Evolutionary conservation across 2,113 vertebrate species (phyloP), one percentile per base, ranked within the genome.

Genomic region (Rhinopithecus roxellana): DNA sequence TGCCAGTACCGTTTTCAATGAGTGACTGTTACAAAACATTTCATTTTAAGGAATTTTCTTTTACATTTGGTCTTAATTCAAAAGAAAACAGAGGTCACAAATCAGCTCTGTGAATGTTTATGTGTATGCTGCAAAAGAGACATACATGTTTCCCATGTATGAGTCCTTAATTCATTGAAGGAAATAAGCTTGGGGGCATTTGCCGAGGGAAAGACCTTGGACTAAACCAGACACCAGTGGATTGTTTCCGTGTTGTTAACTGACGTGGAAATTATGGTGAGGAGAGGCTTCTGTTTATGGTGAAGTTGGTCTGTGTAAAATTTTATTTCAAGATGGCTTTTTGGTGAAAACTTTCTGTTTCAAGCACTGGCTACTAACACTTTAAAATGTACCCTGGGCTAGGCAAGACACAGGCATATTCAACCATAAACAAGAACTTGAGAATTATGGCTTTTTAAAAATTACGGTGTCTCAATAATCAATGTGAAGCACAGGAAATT

Each of bases 11-110:
- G 78, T 95, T 97, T 96, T 92, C 90, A 95, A 61, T 97, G 97
- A 97, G 61, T 45, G 64, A 40, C 74, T 87, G 38, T 95, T 95
- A 97, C 40, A 93, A 97, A 97, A 97, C 57, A 86, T 95, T 96
- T 93, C 52, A 95, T 96, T 95, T 96, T 70, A 89, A 95, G 95
- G 55, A 43, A 91, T 96, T 97, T 97, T 97, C 85, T 98, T 92
- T 96, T 89, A 83, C 97, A 98, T 96, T 97, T 98, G 95, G 84
- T 94, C 96, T 97, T 96, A 93, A 97, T 97, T 98, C 89, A 38
- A 93, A 96, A 90, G 90, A 97, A 98, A 95, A 96, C 50, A 81
- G 38, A 55, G 72, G 30, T 96, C 90, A 43, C 77, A 88, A 93
- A 93, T 96, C 87, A 93, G 38, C 45, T 93, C 78, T 5, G 3